Percentiles rank a stretch among this genome's conserved stretches.
These are phyloP conservation scores for Rhynchophorus ferrugineus DNA, from an alignment of 1,140 invertebrate species.

Conservation along the genomic window DNA sequence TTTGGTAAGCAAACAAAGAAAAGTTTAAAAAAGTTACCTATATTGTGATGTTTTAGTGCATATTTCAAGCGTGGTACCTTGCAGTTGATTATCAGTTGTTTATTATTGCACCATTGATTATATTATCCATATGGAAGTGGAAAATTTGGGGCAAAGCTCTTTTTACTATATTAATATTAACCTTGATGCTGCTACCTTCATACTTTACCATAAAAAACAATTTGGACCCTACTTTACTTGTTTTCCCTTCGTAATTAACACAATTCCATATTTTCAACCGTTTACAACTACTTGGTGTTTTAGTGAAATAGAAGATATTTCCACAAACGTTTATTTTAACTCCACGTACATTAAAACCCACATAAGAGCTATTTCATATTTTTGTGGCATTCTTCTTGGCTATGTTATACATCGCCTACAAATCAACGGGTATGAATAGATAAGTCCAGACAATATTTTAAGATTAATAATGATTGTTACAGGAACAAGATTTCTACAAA, in stretches of 20 bases:
- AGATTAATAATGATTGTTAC: conserved; percentile 25
- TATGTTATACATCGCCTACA: conserved; percentile 57
- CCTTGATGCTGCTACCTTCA: conserved; percentile 54
- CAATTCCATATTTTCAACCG: neutral
- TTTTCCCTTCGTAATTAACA: conserved; percentile 54
- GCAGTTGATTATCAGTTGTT: conserved; percentile 83
- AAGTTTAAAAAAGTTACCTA: conserved; percentile 5
- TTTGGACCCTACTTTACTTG: conserved; percentile 57
- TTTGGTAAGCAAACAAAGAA: conserved; percentile 44
- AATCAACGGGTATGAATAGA: conserved; percentile 42
- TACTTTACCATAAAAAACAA: conserved; percentile 51
- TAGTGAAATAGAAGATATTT: conserved; percentile 56
- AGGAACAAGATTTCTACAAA: conserved; percentile 45
- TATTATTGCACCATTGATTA: conserved; percentile 65
- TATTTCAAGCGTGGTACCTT: conserved; percentile 86
- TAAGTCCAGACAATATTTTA: conserved; percentile 1
- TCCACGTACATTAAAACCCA: conserved; percentile 62
- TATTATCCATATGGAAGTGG: conserved; percentile 62
- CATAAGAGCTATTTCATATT: conserved; percentile 59
- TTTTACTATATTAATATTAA: conserved; percentile 45
- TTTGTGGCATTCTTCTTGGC: conserved; percentile 55
- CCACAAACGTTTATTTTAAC: conserved; percentile 53
- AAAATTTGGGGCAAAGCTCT: conserved; percentile 51
- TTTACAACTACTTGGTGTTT: conserved; percentile 35
- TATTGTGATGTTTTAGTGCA: conserved; percentile 54